Evolutionary conservation across 2,113 vertebrate species (phyloP), one percentile per base, ranked within the genome.

Genomic region (Tapirus terrestris): DNA sequence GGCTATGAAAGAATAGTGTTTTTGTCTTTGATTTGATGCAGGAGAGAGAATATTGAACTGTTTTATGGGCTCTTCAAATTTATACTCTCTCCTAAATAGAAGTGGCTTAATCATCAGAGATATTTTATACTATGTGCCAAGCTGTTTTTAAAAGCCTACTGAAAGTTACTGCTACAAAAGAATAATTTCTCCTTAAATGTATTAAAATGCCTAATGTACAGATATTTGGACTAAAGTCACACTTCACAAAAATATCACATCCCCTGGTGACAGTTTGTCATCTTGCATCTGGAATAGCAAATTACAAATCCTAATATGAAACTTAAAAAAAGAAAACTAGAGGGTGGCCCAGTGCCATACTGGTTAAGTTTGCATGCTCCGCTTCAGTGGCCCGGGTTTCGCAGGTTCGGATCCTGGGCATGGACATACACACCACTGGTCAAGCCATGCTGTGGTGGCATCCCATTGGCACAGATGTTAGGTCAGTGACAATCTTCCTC

Each of bases 181-280:
- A 61, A 31, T 79, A 67, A 82, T 61, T 91, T 91, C 27, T 86
- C n/a, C n/a, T 68, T 68, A 82, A 82, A 61, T 73, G 29, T 13
- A 73, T 48, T 68, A 87, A 81, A 91, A 91, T 82, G 21, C 9
- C 27, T 81, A 91, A 60, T 76, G 75, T 60, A 58, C 1, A 65
- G 18, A 58, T 86, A 85, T 65, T 36, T 51, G 25, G 16, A 58
- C 6, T 72, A 20, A 91, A 89, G 39, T 67, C 33, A 94, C 5
- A 94, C 20, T 85, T 91, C 43, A 68, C 81, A 79, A 94, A 91
- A 91, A 45, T 51, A 86, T 53, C 82, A 13, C 5, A 88, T 72
- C 56, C 79, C 56, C 60, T 88, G 12, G 13, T 51, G 25, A 94
- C 12, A 60, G 48, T 79, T 8, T 79, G 8, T 87, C 56, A 89